A percentile compares a stretch with the other conserved stretches of the same genome.
Evolutionary conservation across 2,888 invertebrate genomes (phyloP).

Genomic region (Prionchulus punctatus): DNA sequence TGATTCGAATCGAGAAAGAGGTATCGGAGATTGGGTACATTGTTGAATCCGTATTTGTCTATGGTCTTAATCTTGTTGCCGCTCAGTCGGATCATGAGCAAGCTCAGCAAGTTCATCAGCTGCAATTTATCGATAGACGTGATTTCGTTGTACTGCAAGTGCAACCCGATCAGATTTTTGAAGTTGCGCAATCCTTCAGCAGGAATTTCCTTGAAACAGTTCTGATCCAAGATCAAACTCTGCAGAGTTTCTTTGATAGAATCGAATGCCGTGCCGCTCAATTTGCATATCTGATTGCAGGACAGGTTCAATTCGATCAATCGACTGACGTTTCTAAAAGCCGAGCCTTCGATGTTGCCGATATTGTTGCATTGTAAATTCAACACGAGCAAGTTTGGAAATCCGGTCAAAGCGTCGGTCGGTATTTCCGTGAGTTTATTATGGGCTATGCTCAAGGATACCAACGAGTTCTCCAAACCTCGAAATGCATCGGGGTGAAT

Average conservation of each 20-base stretch:
- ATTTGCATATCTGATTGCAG: constrained; percentile 26
- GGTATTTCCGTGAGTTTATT: constrained; percentile 56
- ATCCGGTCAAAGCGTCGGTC: constrained; percentile 45
- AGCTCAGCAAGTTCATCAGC: constrained; percentile 21
- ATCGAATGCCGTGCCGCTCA: constrained; percentile 20
- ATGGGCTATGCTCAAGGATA: constrained; percentile 57
- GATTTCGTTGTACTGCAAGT: constrained; percentile 25
- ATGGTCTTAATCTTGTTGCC: constrained; percentile 27
- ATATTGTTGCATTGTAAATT: constrained; percentile 35
- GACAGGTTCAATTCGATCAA: constrained; percentile 29
- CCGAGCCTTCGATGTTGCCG: constrained; percentile 22
- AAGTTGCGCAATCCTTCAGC: constrained; percentile 18
- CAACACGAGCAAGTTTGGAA: constrained; percentile 20
- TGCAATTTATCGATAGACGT: constrained; percentile 8
- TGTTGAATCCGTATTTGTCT: constrained; percentile 24
- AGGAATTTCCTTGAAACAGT: constrained; percentile 25
- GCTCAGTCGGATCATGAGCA: constrained; percentile 22
- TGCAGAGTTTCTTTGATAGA: constrained; percentile 23
- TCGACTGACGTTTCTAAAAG: constrained; percentile 22
- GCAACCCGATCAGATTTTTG: constrained; percentile 26
- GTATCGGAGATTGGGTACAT: constrained; percentile 18
- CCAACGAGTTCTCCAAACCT: constrained; percentile 60
- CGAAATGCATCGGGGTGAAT: constrained; percentile 32
- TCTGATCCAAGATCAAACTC: constrained; percentile 28
- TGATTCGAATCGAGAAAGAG: constrained; percentile 29